A percentile compares a stretch with the other conserved stretches of the same genome.
phyloP scores from a whole-genome alignment of 2,888 invertebrate species.

The Crematogaster levior region DNA sequence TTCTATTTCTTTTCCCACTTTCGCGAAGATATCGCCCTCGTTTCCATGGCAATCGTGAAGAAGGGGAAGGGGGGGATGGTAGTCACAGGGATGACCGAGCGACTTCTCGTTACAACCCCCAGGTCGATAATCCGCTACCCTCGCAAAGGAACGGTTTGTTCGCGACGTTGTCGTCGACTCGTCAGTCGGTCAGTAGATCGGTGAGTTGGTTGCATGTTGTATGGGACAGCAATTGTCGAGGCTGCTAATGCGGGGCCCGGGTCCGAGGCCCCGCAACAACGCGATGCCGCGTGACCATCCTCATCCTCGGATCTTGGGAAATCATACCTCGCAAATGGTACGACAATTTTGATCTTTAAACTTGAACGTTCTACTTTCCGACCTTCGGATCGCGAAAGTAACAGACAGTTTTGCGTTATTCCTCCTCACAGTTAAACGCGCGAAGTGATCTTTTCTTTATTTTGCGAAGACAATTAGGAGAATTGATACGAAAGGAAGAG shows the following conservation, averaged over 20 bases:
- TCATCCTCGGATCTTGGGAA: not conserved
- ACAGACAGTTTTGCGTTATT: not conserved
- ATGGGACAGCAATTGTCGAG: conserved; percentile 80
- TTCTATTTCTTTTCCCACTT: not conserved
- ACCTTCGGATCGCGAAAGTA: not conserved
- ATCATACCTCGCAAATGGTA: conserved; percentile 18
- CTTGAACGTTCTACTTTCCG: not conserved
- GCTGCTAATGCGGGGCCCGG: conserved; percentile 74
- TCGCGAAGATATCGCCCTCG: not conserved
- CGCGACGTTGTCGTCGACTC: conserved; percentile 56
- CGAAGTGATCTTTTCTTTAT: not conserved
- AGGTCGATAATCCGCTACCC: conserved; percentile 73
- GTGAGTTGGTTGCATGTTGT: conserved; percentile 44
- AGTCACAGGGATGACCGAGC: conserved; percentile 48
- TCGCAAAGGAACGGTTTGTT: conserved; percentile 61
- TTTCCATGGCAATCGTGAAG: conserved; percentile 19
- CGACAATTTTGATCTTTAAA: not conserved
- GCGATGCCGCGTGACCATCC: not conserved
- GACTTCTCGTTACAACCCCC: conserved; percentile 39
- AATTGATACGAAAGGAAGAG: not conserved
- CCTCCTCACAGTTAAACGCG: not conserved
- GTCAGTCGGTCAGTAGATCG: conserved; percentile 52
- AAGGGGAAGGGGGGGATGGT: not conserved
- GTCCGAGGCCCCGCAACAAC: conserved; percentile 44
- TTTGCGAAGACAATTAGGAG: no score